Conservation (phyloP, 2,113 vertebrate species). For the Anhinga rufa region DNA sequence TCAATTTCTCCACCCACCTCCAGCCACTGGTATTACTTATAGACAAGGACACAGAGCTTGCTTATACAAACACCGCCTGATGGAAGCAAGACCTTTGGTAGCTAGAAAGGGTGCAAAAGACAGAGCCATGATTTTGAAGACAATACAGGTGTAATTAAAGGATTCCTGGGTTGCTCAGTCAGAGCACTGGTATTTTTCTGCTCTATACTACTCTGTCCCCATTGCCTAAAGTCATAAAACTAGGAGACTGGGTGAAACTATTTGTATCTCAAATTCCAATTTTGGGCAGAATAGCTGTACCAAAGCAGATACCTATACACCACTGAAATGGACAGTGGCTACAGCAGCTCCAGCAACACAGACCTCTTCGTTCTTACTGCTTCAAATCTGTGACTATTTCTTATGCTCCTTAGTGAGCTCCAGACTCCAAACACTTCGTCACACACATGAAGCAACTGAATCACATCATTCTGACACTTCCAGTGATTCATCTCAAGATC, state of each 20-base stretch:
- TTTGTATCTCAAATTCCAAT: neutral
- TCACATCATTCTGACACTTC: neutral
- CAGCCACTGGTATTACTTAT: neutral
- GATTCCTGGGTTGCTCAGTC: neutral
- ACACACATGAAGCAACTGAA: neutral
- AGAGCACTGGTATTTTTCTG: neutral
- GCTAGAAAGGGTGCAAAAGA: neutral
- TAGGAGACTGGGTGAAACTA: neutral
- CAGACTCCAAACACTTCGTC: neutral
- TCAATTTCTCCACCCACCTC: neutral
- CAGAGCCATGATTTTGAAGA: neutral
- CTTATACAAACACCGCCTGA: neutral
- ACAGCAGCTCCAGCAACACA: neutral
- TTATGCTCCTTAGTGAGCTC: neutral
- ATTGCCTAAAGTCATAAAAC: neutral
- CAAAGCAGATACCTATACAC: neutral
- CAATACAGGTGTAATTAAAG: neutral
- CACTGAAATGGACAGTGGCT: neutral
- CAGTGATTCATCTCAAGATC: neutral
- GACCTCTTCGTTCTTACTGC: accelerated
- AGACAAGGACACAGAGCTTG: neutral
- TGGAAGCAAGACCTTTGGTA: neutral
- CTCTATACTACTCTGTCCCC: neutral
- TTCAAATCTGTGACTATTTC: neutral
- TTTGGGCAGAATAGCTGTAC: neutral